A percentile compares a stretch with the other conserved stretches of the same genome.
phyloP scores from a whole-genome alignment of 2,888 invertebrate species.

The Hirtodrosophila trivittata region DNA sequence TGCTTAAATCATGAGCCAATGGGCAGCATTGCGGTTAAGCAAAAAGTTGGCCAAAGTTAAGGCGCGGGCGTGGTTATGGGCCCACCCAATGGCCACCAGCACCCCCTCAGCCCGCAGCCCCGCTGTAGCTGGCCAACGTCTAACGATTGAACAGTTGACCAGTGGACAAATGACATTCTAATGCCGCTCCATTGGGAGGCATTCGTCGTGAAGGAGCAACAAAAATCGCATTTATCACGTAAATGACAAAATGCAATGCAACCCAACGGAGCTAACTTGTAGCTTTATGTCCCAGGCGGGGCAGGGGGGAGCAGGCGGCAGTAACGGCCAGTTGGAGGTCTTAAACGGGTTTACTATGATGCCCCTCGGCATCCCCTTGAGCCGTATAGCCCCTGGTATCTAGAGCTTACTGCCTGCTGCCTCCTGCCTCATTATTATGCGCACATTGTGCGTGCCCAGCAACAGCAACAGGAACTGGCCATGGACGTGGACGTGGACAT shows the following conservation, averaged over 20 bases:
- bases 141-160: background rate
- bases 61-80: conserved; percentile 34
- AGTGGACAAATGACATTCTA: conserved; percentile 66
- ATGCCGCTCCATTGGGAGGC: conserved; percentile 54
- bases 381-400: background rate
- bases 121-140: background rate
- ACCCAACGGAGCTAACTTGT: conserved; percentile 18
- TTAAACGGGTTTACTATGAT: conserved; percentile 44
- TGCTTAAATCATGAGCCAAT: conserved; percentile 55
- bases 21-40: conserved; percentile 35
- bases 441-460: conserved; percentile 76
- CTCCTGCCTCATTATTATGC: conserved; percentile 70
- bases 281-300: background rate
- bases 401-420: background rate
- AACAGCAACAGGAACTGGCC: conserved; percentile 60
- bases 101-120: background rate
- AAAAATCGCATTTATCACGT: conserved; percentile 71
- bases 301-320: background rate
- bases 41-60: conserved; percentile 28
- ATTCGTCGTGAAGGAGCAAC: conserved; percentile 19
- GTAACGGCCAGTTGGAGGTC: conserved; percentile 1
- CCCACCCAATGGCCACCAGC: background rate
- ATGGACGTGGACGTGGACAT: conserved; percentile 3
- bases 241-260: conserved; percentile 69
- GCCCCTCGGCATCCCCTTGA: background rate